Evolutionary conservation across 2,888 invertebrate genomes (phyloP).

Genomic region (Agrilus cyanescens): DNA sequence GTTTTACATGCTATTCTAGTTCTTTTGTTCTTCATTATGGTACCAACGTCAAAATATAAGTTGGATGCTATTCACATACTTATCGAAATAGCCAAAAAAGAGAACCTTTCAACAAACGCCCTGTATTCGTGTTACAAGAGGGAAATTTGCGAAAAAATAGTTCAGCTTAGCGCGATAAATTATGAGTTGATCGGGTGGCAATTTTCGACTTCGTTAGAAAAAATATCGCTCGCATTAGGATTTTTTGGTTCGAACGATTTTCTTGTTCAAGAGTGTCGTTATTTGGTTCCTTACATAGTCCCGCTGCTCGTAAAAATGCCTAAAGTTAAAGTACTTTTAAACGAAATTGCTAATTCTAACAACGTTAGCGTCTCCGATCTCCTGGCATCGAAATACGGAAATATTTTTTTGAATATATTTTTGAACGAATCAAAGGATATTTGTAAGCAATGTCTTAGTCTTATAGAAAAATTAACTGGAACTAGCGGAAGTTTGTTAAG

Average conservation of each 20-base stretch:
- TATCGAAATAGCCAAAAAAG: conserved; percentile 44
- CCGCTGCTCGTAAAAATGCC: conserved; percentile 45
- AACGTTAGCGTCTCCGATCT: conserved; percentile 48
- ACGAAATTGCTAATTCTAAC: conserved; percentile 48
- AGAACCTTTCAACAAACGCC: conserved; percentile 42
- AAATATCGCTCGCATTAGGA: conserved; percentile 54
- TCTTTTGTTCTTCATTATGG: conserved; percentile 49
- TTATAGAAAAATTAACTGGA: conserved; percentile 50
- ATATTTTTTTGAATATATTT: conserved; percentile 59
- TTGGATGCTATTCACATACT: conserved; percentile 46
- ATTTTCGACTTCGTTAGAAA: conserved; percentile 45
- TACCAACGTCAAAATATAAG: conserved; percentile 45
- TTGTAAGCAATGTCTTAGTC: conserved; percentile 47
- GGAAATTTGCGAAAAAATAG: conserved; percentile 44
- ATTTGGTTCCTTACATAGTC: conserved; percentile 53
- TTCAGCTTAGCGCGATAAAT: conserved; percentile 48
- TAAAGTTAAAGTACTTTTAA: conserved; percentile 47
- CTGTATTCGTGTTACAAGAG: conserved; percentile 52
- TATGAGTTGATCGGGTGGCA: conserved; percentile 42
- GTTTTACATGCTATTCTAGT: conserved; percentile 40
- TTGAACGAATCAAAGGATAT: conserved; percentile 48
- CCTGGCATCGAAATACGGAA: conserved; percentile 52
- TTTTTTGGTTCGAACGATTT: conserved; percentile 58
- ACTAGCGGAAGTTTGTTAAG: conserved; percentile 46
- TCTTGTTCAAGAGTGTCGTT: conserved; percentile 54